Evolutionary conservation across 2,113 vertebrate genomes (phyloP).

Genomic region (Empidonax traillii): DNA sequence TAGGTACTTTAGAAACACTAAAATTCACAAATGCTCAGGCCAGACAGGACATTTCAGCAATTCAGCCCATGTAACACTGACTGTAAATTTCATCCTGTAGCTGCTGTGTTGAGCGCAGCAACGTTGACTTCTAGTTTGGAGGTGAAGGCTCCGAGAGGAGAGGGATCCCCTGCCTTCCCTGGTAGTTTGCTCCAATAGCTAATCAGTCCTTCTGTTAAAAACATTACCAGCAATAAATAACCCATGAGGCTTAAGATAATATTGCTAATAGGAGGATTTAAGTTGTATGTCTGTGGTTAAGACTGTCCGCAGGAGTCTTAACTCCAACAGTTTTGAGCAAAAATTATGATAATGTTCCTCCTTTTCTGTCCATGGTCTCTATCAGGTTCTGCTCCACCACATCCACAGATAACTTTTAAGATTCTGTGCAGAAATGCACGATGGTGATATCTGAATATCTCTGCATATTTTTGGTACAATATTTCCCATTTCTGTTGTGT

Average conservation of each 20-base stretch:
- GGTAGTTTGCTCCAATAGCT: not conserved
- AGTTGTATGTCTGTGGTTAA: not conserved
- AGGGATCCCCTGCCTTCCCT: not conserved
- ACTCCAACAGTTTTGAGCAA: not conserved
- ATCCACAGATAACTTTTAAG: not conserved
- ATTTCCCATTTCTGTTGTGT: not conserved
- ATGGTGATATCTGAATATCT: not conserved
- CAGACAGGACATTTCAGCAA: not conserved
- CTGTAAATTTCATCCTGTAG: not conserved
- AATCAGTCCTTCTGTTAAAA: not conserved
- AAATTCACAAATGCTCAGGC: not conserved
- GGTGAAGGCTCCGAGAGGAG: not conserved
- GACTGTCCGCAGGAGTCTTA: fast-evolving
- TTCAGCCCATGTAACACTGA: not conserved
- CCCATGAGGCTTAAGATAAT: not conserved
- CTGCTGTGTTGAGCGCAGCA: not conserved
- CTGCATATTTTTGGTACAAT: not conserved
- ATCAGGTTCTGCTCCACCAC: not conserved
- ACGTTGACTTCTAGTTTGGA: not conserved
- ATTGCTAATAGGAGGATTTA: not conserved
- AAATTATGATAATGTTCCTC: not conserved
- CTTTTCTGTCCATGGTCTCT: not conserved
- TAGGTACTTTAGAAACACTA: not conserved
- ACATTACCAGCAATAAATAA: not conserved
- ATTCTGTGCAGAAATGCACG: not conserved